Percentiles rank a stretch among this genome's conserved stretches.
Evolutionary conservation across 2,113 vertebrate genomes (phyloP).

Genomic region (Platycercus adscitus): DNA sequence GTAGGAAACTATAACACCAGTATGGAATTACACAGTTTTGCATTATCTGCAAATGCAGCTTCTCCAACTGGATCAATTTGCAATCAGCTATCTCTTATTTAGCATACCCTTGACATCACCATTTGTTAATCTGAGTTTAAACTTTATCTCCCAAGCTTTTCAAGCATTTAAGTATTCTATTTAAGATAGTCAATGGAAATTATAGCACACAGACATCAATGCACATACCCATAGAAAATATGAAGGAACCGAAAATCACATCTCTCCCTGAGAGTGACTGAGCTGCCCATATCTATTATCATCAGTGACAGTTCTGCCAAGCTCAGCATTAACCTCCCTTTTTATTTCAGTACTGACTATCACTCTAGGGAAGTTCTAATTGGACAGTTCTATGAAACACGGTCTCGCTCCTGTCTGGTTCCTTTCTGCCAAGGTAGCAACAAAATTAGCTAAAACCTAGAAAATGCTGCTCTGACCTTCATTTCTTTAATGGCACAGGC

Average conservation of each 20-base stretch:
- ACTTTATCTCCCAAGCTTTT: not conserved
- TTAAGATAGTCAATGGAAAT: not conserved
- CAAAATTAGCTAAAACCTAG: not conserved
- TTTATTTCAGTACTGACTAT: constrained; percentile 29
- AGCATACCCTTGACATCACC: not conserved
- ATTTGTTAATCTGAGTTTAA: not conserved
- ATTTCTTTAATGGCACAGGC: not conserved
- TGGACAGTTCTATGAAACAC: not conserved
- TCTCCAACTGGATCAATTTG: not conserved
- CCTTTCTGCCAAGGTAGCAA: not conserved
- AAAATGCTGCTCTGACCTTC: not conserved
- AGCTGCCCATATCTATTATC: not conserved
- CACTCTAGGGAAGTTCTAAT: not conserved
- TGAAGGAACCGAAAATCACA: not conserved
- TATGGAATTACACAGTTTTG: not conserved
- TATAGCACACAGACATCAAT: not conserved
- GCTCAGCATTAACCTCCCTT: constrained; percentile 4
- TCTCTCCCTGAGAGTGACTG: not conserved
- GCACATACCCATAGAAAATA: not conserved
- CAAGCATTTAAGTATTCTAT: not conserved
- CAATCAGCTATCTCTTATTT: not conserved
- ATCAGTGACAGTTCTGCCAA: not conserved
- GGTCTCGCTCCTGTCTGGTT: not conserved
- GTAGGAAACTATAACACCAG: not conserved
- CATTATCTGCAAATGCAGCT: not conserved